Conservation (phyloP, 1,140 invertebrate species). For the Drosophila ercepeae region DNA sequence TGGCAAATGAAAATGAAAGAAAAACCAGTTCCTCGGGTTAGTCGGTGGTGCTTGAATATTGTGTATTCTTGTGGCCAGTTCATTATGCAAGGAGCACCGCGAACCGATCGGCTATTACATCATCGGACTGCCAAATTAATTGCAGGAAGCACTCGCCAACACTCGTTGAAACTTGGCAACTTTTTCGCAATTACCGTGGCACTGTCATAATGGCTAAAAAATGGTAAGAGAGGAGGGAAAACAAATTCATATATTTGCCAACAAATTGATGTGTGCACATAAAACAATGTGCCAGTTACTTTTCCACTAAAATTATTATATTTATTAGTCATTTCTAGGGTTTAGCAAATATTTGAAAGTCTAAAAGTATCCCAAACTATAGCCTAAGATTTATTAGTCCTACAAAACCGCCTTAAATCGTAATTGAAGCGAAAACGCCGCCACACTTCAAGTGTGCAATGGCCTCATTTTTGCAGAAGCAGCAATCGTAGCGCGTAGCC, state of each 20-base stretch:
- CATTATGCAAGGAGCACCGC: slow-evolving; percentile 62
- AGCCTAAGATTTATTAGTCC: neutral
- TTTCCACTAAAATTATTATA: neutral
- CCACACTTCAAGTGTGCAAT: slow-evolving; percentile 42
- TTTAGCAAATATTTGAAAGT: neutral
- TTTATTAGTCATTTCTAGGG: neutral
- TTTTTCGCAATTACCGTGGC: slow-evolving; percentile 31
- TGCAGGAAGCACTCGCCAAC: slow-evolving; percentile 58
- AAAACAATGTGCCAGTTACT: neutral
- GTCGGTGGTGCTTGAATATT: slow-evolving; percentile 20
- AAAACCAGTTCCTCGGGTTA: slow-evolving; percentile 72
- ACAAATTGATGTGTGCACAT: slow-evolving; percentile 33
- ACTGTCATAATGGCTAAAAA: slow-evolving; percentile 37
- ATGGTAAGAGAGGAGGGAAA: slow-evolving; percentile 22
- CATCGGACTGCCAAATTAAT: slow-evolving; percentile 61
- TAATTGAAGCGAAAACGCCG: slow-evolving; percentile 47
- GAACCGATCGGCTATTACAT: slow-evolving; percentile 56
- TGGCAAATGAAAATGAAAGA: slow-evolving; percentile 50
- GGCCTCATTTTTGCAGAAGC: slow-evolving; percentile 46
- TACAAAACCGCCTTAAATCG: slow-evolving; percentile 12
- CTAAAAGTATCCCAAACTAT: neutral
- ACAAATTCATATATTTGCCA: slow-evolving; percentile 29
- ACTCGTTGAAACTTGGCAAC: slow-evolving; percentile 38
- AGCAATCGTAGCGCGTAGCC: slow-evolving; percentile 48
- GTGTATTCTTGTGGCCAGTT: slow-evolving; percentile 75